phyloP scores from a whole-genome alignment of 2,888 invertebrate genomes.

The Peribatodes rhomboidaria region DNA sequence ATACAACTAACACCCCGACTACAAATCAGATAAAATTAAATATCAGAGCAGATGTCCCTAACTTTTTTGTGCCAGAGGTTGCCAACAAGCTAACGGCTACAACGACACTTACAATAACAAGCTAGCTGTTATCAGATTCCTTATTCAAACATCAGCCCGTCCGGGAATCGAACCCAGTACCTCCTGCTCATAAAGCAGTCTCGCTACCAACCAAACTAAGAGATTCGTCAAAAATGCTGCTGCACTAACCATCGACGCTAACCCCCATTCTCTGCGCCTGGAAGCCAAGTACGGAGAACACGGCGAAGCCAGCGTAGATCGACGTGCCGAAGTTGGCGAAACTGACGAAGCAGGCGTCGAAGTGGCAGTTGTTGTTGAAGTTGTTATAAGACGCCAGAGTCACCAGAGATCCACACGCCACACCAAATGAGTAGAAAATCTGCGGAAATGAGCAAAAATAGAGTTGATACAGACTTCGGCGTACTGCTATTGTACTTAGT shows the following conservation, averaged over 20 bases:
- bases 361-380: slow-evolving; percentile 90
- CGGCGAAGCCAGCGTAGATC: slow-evolving; percentile 92
- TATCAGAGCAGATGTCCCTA: too few species aligned
- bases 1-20: too few species aligned
- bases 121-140: too few species aligned
- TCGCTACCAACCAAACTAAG: too few species aligned
- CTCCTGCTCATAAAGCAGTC: too few species aligned
- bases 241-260: slow-evolving; percentile 83
- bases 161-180: too few species aligned
- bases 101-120: too few species aligned
- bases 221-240: background rate
- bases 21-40: too few species aligned
- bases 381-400: slow-evolving; percentile 91
- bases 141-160: too few species aligned
- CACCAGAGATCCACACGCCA: slow-evolving; percentile 91
- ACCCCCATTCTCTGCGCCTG: slow-evolving; percentile 89
- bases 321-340: slow-evolving; percentile 90
- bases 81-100: too few species aligned
- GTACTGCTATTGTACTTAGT: slow-evolving; percentile 1
- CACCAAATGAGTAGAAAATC: slow-evolving; percentile 93
- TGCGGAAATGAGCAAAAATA: slow-evolving; percentile 60
- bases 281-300: slow-evolving; percentile 93
- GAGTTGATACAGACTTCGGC: too few species aligned
- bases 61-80: too few species aligned
- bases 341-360: slow-evolving; percentile 91